Percentiles rank a stretch among this genome's conserved stretches.
Evolutionary conservation across 2,888 invertebrate genomes (phyloP).

Genomic region (Heteropelma amictum): DNA sequence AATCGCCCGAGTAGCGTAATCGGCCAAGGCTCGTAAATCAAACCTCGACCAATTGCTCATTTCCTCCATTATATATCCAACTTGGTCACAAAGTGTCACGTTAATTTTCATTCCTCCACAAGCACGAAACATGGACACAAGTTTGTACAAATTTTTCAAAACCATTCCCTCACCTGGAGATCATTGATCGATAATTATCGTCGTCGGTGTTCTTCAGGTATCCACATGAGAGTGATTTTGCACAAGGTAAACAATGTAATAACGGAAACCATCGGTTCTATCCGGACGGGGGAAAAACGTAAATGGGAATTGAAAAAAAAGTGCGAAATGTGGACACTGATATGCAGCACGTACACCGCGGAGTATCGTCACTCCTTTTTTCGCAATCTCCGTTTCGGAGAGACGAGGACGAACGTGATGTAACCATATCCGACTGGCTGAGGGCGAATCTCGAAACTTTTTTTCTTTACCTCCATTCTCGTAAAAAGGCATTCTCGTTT

Average conservation of each 20-base stretch:
- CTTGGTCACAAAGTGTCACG: neutral
- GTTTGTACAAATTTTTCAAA: neutral
- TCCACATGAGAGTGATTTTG: conserved; percentile 58
- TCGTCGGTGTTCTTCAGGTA: conserved; percentile 58
- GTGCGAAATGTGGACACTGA: conserved; percentile 5
- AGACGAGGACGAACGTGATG: too few species aligned
- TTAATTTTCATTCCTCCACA: neutral
- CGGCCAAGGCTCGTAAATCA: neutral
- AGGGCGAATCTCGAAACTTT: too few species aligned
- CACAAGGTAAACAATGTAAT: conserved; percentile 24
- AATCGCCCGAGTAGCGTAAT: neutral
- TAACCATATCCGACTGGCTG: too few species aligned
- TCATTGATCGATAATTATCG: conserved; percentile 15
- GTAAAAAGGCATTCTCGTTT: neutral
- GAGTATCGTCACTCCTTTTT: neutral
- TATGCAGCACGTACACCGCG: conserved; percentile 12
- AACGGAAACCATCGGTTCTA: neutral
- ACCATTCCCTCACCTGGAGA: conserved; percentile 44
- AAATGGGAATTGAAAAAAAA: neutral
- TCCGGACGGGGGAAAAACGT: neutral
- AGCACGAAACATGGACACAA: neutral
- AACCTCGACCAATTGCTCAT: neutral
- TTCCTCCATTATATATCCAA: neutral
- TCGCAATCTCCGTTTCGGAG: too few species aligned
- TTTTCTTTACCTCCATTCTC: too few species aligned